Evolutionary conservation across 2,797 vertebrate genomes (phyloP).

Genomic region (Poecile montanus): DNA sequence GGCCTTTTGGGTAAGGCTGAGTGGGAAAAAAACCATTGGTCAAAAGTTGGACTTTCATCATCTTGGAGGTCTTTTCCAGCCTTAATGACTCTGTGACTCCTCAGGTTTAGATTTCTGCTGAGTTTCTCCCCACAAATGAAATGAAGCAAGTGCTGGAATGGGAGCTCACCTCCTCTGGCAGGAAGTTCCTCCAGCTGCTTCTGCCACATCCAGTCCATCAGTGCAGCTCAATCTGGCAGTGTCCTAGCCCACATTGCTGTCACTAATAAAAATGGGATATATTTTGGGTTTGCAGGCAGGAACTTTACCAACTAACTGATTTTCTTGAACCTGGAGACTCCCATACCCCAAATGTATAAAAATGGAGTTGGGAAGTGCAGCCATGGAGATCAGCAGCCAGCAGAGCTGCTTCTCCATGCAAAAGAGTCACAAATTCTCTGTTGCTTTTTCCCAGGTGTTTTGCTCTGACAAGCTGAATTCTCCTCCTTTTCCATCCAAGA

Average conservation of each 20-base stretch:
- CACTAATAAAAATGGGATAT: neutral
- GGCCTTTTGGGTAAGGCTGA: neutral
- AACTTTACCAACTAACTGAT: neutral
- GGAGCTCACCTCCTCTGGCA: neutral
- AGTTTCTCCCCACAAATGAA: neutral
- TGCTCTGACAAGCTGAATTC: neutral
- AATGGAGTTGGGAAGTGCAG: fast-evolving
- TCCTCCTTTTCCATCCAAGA: neutral
- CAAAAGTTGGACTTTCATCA: neutral
- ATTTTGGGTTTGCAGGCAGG: neutral
- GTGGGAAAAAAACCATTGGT: neutral
- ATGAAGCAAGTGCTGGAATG: neutral
- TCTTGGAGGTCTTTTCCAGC: neutral
- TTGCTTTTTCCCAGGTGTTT: neutral
- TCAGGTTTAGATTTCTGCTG: neutral
- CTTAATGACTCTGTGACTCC: neutral
- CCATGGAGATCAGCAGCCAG: neutral
- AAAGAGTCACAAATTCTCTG: neutral
- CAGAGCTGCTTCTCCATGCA: neutral
- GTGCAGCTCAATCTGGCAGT: neutral
- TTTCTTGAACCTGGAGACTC: neutral
- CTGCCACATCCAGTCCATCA: neutral
- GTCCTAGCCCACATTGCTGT: neutral
- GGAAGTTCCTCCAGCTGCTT: neutral
- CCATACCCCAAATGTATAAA: fast-evolving